Evolutionary conservation across 2,888 invertebrate species (phyloP).

Genomic region (Caenorhabditis sp.): DNA sequence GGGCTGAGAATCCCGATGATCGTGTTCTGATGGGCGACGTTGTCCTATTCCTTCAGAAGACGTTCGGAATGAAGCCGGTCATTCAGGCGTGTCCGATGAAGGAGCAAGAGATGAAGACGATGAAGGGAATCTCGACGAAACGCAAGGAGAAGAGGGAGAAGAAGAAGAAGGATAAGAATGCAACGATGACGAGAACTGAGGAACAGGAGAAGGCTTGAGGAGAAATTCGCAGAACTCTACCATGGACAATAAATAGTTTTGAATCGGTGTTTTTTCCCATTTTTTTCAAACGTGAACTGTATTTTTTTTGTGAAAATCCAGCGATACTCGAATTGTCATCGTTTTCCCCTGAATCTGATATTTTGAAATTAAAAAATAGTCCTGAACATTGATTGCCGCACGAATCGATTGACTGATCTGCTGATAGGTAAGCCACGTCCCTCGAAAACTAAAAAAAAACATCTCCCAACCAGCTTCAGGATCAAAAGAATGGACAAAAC

Average conservation of each 20-base stretch:
- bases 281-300: neutral
- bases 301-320: neutral
- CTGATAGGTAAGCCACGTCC: slow-evolving; percentile 17
- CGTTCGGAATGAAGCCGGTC: slow-evolving; percentile 55
- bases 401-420: slow-evolving; percentile 11
- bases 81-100: slow-evolving; percentile 40
- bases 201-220: neutral
- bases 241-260: neutral
- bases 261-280: too few species aligned
- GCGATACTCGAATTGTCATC: neutral
- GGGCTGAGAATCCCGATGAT: slow-evolving; percentile 59
- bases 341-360: neutral
- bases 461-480: neutral
- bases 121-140: slow-evolving; percentile 38
- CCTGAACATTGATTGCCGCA: slow-evolving; percentile 7
- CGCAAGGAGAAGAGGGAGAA: slow-evolving; percentile 45
- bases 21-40: slow-evolving; percentile 59
- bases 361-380: neutral
- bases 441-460: neutral
- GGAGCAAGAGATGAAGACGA: slow-evolving; percentile 28
- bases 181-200: slow-evolving; percentile 6
- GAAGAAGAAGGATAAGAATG: slow-evolving; percentile 34
- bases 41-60: slow-evolving; percentile 44
- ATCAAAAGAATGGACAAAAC: slow-evolving; percentile 42
- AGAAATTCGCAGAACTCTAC: neutral